Conservation (phyloP, 1,140 invertebrate genomes). For the Elymnias hypermnestra region DNA sequence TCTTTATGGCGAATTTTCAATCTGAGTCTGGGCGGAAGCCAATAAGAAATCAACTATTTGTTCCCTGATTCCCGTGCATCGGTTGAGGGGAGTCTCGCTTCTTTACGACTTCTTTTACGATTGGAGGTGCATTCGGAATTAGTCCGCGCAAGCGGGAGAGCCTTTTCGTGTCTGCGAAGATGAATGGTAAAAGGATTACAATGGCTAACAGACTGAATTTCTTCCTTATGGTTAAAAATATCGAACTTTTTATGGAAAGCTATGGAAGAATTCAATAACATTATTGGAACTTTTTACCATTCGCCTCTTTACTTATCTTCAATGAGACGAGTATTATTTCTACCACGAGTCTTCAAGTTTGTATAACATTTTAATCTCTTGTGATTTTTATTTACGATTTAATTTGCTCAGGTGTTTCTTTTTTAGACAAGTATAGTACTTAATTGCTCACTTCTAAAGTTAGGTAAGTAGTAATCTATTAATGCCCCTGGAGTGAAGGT, state of each 20-base stretch:
- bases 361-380: too few species aligned
- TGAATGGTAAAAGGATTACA: conserved; percentile 71
- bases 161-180: conserved; percentile 68
- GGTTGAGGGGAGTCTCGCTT: conserved; percentile 59
- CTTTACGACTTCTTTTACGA: conserved; percentile 75
- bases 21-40: conserved; percentile 70
- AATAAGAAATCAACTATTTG: conserved; percentile 75
- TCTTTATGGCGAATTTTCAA: conserved; percentile 75
- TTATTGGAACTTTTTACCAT: conserved; percentile 17
- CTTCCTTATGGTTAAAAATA: conserved; percentile 28
- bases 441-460: too few species aligned
- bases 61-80: conserved; percentile 67
- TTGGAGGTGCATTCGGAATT: conserved; percentile 74
- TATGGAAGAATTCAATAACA: conserved; percentile 13
- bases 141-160: conserved; percentile 58
- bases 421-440: too few species aligned
- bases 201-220: conserved; percentile 44
- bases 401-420: neutral
- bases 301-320: conserved; percentile 17
- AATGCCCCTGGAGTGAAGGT: too few species aligned
- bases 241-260: conserved; percentile 26
- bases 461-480: too few species aligned
- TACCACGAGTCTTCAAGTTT: neutral
- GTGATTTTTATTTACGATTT: too few species aligned
- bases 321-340: neutral